A percentile compares a stretch with the other conserved stretches of the same genome.
Conservation (phyloP, 2,113 vertebrate genomes). For the Trinectes maculatus region DNA sequence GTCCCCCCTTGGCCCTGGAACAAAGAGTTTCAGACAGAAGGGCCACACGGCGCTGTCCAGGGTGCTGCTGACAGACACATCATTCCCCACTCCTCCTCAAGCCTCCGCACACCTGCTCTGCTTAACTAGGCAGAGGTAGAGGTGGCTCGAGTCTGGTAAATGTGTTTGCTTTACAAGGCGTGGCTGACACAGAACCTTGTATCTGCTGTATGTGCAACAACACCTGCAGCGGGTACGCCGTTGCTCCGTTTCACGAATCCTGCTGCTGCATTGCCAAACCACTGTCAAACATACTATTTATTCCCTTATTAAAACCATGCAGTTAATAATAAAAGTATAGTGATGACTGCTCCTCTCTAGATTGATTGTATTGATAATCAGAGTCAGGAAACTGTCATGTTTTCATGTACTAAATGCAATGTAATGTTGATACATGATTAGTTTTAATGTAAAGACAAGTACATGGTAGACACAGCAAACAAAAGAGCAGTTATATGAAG, state of each 20-base stretch:
- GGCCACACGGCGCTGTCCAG: slow-evolving; percentile 77
- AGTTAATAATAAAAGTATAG: not conserved
- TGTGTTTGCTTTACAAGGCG: slow-evolving; percentile 36
- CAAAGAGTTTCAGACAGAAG: slow-evolving; percentile 72
- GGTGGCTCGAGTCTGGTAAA: slow-evolving; percentile 29
- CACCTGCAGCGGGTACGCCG: not conserved
- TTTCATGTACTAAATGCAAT: too few relatives aligned
- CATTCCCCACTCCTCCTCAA: slow-evolving; percentile 51
- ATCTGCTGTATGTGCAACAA: slow-evolving; percentile 35
- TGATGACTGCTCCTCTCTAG: not conserved
- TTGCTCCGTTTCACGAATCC: slow-evolving; percentile 9
- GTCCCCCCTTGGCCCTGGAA: slow-evolving; percentile 65
- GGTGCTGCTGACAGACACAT: slow-evolving; percentile 78
- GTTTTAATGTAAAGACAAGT: too few relatives aligned
- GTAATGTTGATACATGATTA: too few relatives aligned
- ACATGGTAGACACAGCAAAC: too few relatives aligned
- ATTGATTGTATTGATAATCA: not conserved
- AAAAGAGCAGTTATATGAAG: too few relatives aligned
- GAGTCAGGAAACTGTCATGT: not conserved
- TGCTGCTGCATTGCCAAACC: too few relatives aligned
- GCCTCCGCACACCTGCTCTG: slow-evolving; percentile 51
- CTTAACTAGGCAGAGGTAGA: slow-evolving; percentile 50
- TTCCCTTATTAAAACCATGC: not conserved
- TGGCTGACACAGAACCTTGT: slow-evolving; percentile 33
- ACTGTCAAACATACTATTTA: not conserved